Conservation (phyloP, 2,113 vertebrate species). For the Melanocharis versteri region DNA sequence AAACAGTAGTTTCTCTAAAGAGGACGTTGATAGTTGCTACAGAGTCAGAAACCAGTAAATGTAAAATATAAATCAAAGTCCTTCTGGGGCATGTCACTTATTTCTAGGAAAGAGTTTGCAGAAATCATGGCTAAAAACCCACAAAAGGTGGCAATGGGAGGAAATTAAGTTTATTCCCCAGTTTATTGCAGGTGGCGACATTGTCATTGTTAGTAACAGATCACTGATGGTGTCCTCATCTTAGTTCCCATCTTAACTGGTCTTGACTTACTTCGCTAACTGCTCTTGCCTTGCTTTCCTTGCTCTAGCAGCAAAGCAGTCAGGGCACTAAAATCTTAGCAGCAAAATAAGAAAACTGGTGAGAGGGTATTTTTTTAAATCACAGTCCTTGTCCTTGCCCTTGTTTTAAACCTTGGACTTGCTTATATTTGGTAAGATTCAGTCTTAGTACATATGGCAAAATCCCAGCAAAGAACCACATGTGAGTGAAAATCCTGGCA, state of each 20-base stretch:
- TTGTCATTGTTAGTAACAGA: background rate
- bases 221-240: background rate
- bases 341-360: background rate
- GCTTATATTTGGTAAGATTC: background rate
- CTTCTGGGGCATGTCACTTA: background rate
- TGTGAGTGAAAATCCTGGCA: background rate
- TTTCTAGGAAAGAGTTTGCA: background rate
- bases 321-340: background rate
- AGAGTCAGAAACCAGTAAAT: background rate
- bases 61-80: background rate
- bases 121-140: background rate
- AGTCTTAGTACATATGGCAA: background rate
- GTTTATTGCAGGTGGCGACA: background rate
- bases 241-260: background rate
- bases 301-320: background rate
- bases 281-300: background rate
- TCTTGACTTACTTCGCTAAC: no score
- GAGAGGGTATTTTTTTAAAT: background rate
- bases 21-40: background rate
- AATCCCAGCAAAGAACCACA: background rate
- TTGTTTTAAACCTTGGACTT: background rate
- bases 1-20: background rate
- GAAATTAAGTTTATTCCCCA: background rate
- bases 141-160: background rate
- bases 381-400: background rate